Base-by-base conservation (phyloP, 2,888 invertebrate genomes). In the Epicampocera succincta region DNA sequence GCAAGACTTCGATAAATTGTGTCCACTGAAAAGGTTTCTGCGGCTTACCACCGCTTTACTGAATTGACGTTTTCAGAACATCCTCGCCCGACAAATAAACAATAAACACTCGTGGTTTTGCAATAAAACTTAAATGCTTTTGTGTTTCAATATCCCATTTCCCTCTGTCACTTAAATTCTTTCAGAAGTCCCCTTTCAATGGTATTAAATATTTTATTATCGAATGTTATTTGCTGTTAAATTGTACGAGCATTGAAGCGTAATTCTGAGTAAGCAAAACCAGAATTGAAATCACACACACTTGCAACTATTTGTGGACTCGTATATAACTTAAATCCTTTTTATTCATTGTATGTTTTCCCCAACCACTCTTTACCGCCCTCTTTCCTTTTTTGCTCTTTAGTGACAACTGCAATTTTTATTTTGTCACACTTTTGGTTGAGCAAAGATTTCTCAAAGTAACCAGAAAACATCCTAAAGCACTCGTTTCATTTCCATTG, bases 121-220 rank as follows among this genome's bases (percentile, higher is more conserved):
- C 25, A 25, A 25, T 25, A 33, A 5, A 33, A 33, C 33, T 33
- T 33, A 33, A 33, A 33, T 33, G 8, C 33, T 9, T 33, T 1
- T 33, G 33, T 33, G 33, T 33, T 33, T 33, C 33, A 6, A 33
- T 33, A 33, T 33, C 8, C 17, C 11, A 11, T 13, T 12, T 33
- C 13, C 6, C 33, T 4, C 11, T 0, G 15, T 9, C 17, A 13
- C 13, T 8, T 33, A 17, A 44, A 46, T 2, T 44, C 6, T 29
- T 1, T 25, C 12, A 1, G 25, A 6, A 40, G 40, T 9, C 8
- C 3, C 0, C 25, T 66, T 46, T 33, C 56, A 38, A 15, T 48
- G 11, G 13, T 66, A 3, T 15, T 71, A 46, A 69, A 69, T 58
- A 69, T 48, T 71, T 19, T 48, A 58, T 71, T 58, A 71, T 12